phyloP scores from a whole-genome alignment of 1,140 invertebrate species.

The Cydia amplana region DNA sequence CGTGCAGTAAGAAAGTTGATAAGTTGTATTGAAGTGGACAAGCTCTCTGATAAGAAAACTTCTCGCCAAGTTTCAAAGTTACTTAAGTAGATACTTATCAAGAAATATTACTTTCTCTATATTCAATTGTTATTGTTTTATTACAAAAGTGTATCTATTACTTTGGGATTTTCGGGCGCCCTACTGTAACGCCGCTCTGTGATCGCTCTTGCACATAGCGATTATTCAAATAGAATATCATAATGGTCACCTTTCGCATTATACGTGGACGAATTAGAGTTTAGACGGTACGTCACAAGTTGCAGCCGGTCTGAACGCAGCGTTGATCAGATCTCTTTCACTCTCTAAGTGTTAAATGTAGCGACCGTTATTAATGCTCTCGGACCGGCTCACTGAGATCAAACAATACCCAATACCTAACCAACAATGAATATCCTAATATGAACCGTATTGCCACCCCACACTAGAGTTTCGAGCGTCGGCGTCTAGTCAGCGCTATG shows the following conservation, averaged over 20 bases:
- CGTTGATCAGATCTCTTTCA: slow-evolving; percentile 27
- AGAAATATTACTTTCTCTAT: slow-evolving; percentile 8
- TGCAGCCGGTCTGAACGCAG: background rate
- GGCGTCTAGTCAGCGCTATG: too few species aligned
- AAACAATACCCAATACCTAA: slow-evolving; percentile 12
- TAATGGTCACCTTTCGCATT: too few species aligned
- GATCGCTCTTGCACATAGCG: too few species aligned
- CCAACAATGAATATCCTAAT: background rate
- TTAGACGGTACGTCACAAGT: slow-evolving; percentile 11
- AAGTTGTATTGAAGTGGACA: slow-evolving; percentile 9
- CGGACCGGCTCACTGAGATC: slow-evolving; percentile 6
- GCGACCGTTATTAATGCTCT: slow-evolving; percentile 14
- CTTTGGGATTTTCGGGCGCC: too few species aligned
- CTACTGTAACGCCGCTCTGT: too few species aligned
- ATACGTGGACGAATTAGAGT: too few species aligned
- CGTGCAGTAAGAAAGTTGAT: background rate
- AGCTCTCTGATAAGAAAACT: slow-evolving; percentile 9
- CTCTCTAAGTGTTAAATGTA: slow-evolving; percentile 29
- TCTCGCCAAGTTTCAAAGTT: background rate
- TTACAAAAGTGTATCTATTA: background rate
- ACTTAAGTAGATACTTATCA: slow-evolving; percentile 5
- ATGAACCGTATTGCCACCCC: background rate
- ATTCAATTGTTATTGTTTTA: background rate
- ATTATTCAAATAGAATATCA: too few species aligned
- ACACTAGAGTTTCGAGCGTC: too few species aligned